Evolutionary conservation across 2,113 vertebrate species (phyloP).

Genomic region (Speoplatyrhinus poulsoni): DNA sequence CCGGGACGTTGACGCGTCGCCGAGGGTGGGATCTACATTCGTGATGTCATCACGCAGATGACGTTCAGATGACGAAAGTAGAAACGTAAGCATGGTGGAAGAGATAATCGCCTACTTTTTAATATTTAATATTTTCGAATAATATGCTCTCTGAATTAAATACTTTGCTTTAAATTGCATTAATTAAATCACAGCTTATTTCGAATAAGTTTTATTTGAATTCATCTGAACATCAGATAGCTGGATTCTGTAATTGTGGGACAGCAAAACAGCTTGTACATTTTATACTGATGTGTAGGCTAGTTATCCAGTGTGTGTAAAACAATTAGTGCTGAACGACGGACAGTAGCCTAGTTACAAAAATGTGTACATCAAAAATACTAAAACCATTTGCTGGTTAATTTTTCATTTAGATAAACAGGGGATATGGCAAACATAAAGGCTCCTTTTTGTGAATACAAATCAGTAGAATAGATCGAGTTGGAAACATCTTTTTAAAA

Average conservation of each 20-base stretch:
- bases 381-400: conserved; percentile 2
- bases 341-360: conserved; percentile 18
- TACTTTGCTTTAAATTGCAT: background rate
- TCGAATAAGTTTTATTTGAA: conserved; percentile 85
- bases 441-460: too few relatives aligned
- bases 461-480: too few relatives aligned
- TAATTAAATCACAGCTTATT: conserved; percentile 9
- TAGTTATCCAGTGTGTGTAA: conserved; percentile 76
- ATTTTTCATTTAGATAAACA: conserved; percentile 7
- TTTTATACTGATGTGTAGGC: conserved; percentile 83
- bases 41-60: conserved; percentile 10
- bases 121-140: background rate
- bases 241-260: conserved; percentile 81
- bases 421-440: conserved; percentile 8
- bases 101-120: background rate
- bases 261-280: conserved; percentile 80
- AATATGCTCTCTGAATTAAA: background rate
- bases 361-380: background rate
- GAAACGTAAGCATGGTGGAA: background rate
- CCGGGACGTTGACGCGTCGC: background rate
- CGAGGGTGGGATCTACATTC: conserved; percentile 17
- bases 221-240: conserved; percentile 93
- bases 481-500: too few relatives aligned
- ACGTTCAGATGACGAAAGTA: background rate
- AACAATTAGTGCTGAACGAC: background rate